A percentile compares a stretch with the other conserved stretches of the same genome.
Conservation (phyloP, 2,888 invertebrate genomes). For the Anodontia alba region DNA sequence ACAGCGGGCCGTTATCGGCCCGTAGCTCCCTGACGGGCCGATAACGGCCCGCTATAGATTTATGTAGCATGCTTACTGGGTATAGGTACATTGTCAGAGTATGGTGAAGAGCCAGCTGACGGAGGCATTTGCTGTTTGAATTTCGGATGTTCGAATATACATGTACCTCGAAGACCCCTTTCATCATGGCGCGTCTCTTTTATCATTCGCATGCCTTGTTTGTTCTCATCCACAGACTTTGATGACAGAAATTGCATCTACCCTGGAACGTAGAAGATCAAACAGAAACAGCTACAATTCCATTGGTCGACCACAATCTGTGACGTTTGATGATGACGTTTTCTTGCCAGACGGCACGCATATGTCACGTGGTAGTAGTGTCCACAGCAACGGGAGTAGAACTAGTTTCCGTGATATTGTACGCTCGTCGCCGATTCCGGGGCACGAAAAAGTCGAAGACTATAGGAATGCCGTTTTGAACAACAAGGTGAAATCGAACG, state of each 20-base stretch:
- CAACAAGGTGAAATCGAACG: conserved; percentile 20
- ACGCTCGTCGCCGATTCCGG: background rate
- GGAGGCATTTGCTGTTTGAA: too few relatives aligned
- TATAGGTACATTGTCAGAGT: too few relatives aligned
- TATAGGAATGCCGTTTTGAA: conserved; percentile 34
- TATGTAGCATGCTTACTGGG: too few relatives aligned
- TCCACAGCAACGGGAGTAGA: conserved; percentile 25
- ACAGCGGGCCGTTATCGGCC: too few relatives aligned
- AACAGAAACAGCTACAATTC: conserved; percentile 19
- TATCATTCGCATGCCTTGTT: too few relatives aligned
- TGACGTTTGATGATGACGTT: conserved; percentile 48
- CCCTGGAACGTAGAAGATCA: conserved; percentile 32
- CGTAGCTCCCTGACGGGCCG: too few relatives aligned
- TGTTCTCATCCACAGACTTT: conserved; percentile 23
- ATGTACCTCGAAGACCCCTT: too few relatives aligned
- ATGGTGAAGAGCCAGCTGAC: too few relatives aligned
- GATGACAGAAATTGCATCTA: conserved; percentile 32
- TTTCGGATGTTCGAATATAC: too few relatives aligned
- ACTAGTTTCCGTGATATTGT: background rate
- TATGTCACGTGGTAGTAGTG: background rate
- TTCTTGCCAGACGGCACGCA: conserved; percentile 16
- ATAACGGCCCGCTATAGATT: too few relatives aligned
- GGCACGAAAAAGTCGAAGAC: background rate
- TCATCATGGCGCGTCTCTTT: too few relatives aligned
- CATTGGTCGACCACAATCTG: conserved; percentile 32